Conservation (phyloP, 2,888 invertebrate species). For the Ochropleura plecta region DNA sequence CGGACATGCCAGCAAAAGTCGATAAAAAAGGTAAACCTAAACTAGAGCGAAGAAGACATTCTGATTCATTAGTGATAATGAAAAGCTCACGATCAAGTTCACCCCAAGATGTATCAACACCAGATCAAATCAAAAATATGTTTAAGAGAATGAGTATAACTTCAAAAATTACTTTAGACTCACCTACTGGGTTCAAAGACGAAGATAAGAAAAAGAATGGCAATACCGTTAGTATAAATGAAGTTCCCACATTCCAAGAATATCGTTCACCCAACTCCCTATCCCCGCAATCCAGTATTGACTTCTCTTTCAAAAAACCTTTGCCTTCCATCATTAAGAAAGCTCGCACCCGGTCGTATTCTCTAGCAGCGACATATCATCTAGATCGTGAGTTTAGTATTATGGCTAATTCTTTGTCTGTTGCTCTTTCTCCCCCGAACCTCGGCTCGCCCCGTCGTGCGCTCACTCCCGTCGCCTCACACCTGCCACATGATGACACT, state of each 20-base stretch:
- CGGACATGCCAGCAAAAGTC: conserved; percentile 22
- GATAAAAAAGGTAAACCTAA: conserved; percentile 42
- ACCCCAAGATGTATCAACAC: conserved; percentile 67
- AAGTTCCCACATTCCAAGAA: conserved; percentile 89
- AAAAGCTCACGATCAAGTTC: conserved; percentile 63
- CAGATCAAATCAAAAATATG: conserved; percentile 73
- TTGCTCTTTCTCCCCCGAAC: conserved; percentile 90
- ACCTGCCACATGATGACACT: conserved; percentile 79
- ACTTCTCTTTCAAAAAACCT: conserved; percentile 77
- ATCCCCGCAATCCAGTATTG: conserved; percentile 78
- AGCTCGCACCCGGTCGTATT: conserved; percentile 81
- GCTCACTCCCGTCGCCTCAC: conserved; percentile 85
- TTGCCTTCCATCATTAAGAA: conserved; percentile 82
- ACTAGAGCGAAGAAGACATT: conserved; percentile 72
- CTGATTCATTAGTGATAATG: conserved; percentile 74
- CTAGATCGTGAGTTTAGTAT: conserved; percentile 85
- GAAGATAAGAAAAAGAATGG: conserved; percentile 73
- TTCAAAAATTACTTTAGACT: conserved; percentile 61
- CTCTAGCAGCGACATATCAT: conserved; percentile 80
- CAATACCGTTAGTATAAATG: conserved; percentile 89
- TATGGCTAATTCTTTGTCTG: conserved; percentile 91
- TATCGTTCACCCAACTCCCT: conserved; percentile 82
- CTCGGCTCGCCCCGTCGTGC: conserved; percentile 87
- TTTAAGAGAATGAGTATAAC: conserved; percentile 79
- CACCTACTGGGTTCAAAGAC: conserved; percentile 33